phyloP scores from a whole-genome alignment of 1,140 invertebrate species.

The Orius insidiosus region DNA sequence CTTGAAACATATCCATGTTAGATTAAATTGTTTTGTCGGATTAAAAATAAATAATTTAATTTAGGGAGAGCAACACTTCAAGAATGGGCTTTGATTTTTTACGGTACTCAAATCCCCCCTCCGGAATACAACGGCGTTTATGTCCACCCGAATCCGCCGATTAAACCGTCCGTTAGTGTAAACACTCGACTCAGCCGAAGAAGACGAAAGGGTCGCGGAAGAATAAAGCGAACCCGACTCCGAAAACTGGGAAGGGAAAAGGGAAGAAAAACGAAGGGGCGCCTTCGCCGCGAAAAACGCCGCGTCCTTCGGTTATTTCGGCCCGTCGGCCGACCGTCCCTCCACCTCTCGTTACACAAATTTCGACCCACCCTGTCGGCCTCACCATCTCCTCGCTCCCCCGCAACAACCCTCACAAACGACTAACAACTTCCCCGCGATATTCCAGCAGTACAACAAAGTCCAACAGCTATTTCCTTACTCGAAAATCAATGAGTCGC shows the following conservation, averaged over 20 bases:
- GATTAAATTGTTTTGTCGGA: neutral
- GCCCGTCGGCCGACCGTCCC: constrained; percentile 16
- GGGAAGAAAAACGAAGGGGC: neutral
- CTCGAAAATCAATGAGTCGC: constrained; percentile 16
- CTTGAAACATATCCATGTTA: too few relatives aligned
- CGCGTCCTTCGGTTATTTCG: constrained; percentile 17
- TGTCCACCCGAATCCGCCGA: constrained; percentile 10
- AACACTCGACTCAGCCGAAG: constrained; percentile 5
- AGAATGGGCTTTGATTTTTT: constrained; percentile 77
- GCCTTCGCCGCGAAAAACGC: constrained; percentile 12
- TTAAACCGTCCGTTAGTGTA: neutral
- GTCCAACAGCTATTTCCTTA: constrained; percentile 40
- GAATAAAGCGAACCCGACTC: constrained; percentile 15
- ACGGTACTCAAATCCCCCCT: constrained; percentile 60
- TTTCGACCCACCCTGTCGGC: constrained; percentile 20
- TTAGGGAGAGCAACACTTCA: constrained; percentile 72
- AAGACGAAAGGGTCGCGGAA: constrained; percentile 19
- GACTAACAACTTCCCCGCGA: constrained; percentile 40
- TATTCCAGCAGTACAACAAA: constrained; percentile 54
- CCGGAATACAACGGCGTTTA: constrained; percentile 9
- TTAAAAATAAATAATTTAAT: constrained; percentile 5
- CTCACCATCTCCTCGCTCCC: constrained; percentile 20
- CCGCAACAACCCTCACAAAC: constrained; percentile 14
- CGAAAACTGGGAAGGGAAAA: constrained; percentile 11
- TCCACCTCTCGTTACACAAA: constrained; percentile 22